Conservation (phyloP, 2,113 vertebrate genomes). For the Lophotis ruficrista region DNA sequence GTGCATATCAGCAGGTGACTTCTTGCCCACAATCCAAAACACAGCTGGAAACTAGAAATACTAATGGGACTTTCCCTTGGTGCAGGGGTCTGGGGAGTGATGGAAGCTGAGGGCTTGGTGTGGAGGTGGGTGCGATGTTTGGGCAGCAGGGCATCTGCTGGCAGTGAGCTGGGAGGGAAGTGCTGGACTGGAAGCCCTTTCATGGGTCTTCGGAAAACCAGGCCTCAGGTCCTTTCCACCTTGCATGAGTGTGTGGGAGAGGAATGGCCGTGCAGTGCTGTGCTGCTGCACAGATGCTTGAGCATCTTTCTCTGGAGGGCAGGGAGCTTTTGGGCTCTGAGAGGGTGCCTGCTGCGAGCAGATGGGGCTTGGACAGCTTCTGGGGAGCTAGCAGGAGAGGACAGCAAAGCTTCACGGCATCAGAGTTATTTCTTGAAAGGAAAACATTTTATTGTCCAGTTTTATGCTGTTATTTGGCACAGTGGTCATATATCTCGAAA, state of each 20-base stretch:
- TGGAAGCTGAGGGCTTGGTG: fast-evolving
- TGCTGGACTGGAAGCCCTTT: background rate
- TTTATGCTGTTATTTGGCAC: constrained; percentile 39
- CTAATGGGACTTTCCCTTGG: background rate
- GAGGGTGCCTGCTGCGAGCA: background rate
- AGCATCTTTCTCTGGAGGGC: background rate
- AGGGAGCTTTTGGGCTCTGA: background rate
- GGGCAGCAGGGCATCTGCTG: background rate
- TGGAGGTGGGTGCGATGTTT: fast-evolving
- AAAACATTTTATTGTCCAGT: constrained; percentile 18
- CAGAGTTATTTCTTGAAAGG: constrained; percentile 46
- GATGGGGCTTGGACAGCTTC: background rate
- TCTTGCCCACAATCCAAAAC: background rate
- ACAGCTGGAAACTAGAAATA: background rate
- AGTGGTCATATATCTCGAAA: constrained; percentile 44
- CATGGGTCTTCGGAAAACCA: background rate
- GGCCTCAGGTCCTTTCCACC: background rate
- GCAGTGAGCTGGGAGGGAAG: background rate
- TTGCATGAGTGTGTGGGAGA: background rate
- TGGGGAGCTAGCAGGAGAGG: background rate
- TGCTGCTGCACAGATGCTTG: fast-evolving
- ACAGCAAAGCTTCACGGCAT: constrained; percentile 17
- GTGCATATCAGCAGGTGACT: background rate
- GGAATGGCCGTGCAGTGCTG: fast-evolving
- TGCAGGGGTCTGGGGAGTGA: fast-evolving